A percentile compares a stretch with the other conserved stretches of the same genome.
Conservation (phyloP, 2,113 vertebrate species). For the Gracilinanus agilis region DNA sequence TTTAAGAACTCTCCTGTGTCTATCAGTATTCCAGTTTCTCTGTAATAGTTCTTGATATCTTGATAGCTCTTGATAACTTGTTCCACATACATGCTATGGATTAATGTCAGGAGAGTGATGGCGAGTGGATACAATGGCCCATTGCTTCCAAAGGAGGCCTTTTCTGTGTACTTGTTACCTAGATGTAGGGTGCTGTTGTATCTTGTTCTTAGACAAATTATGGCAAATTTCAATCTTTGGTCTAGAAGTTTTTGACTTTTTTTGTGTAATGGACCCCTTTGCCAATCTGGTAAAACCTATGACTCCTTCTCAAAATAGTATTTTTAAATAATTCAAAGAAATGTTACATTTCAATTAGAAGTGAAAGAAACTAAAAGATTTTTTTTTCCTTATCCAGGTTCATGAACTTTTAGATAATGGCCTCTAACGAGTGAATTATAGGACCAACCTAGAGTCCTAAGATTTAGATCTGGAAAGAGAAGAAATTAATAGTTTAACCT, state of each 20-base stretch:
- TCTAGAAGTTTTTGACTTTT: background rate
- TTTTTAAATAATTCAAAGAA: background rate
- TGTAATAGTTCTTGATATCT: too few relatives aligned
- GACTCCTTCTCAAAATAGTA: background rate
- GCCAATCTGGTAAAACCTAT: background rate
- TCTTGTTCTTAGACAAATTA: background rate
- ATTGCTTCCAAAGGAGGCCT: background rate
- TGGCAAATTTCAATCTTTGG: background rate
- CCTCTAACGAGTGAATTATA: too few relatives aligned
- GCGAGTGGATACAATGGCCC: background rate
- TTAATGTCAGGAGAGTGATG: background rate
- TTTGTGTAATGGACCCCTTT: background rate
- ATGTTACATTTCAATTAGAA: background rate
- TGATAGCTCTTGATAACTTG: background rate
- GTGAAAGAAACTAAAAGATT: background rate
- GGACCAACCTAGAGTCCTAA: background rate
- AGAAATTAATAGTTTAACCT: background rate
- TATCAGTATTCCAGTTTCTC: background rate
- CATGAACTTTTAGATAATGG: background rate
- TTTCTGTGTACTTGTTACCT: background rate
- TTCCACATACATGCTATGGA: background rate
- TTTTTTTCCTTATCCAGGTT: background rate
- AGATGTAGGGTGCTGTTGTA: background rate
- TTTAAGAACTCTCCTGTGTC: background rate
- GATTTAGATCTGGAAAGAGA: background rate